Percentiles rank a stretch among this genome's conserved stretches.
These are phyloP conservation scores for Vespertilio murinus DNA, from an alignment of 2,797 vertebrate genomes.

Conservation along the genomic window DNA sequence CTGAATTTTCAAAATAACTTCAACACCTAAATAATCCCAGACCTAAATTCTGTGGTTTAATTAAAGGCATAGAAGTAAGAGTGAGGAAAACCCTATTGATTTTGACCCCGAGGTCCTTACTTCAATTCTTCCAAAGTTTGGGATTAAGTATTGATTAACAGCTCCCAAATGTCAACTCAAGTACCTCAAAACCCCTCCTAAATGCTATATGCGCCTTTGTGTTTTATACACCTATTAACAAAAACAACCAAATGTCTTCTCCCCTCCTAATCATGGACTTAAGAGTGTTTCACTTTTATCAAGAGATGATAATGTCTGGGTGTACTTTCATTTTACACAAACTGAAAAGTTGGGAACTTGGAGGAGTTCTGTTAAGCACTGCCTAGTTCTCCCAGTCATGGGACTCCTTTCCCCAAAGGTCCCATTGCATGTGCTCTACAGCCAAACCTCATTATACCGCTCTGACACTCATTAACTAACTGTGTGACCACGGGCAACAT, in stretches of 20 bases:
- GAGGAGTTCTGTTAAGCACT: not conserved
- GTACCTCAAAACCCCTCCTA: not conserved
- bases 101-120: not conserved
- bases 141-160: not conserved
- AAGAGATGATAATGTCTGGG: not conserved
- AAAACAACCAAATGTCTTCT: not conserved
- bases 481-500: not conserved
- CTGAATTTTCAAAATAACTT: not conserved
- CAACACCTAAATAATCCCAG: not conserved
- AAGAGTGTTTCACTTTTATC: not conserved
- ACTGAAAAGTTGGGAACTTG: not conserved
- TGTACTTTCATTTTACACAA: slow-evolving; percentile 9
- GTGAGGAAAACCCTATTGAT: not conserved
- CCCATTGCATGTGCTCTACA: not conserved
- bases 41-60: not conserved
- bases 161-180: not conserved
- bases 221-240: not conserved
- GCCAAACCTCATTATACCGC: not conserved
- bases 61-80: not conserved
- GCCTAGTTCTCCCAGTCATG: not conserved
- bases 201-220: not conserved
- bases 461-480: not conserved
- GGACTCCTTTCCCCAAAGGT: not conserved
- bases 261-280: not conserved
- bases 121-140: not conserved